phyloP scores from a whole-genome alignment of 2,888 invertebrate species.

The Pristionchus entomophagus region DNA sequence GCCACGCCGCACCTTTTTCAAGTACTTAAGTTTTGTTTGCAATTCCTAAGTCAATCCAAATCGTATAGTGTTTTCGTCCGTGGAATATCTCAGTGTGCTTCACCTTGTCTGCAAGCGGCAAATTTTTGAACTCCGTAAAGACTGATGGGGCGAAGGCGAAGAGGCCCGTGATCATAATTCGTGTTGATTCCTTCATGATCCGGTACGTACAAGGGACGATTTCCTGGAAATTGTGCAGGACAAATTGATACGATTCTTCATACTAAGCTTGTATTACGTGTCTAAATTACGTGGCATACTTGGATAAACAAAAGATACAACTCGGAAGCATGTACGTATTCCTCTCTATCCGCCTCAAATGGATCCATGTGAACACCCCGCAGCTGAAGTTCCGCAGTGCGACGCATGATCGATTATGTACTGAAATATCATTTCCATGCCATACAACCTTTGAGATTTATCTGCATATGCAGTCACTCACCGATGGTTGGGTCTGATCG shows the following conservation, averaged over 20 bases:
- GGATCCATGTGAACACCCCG: not conserved
- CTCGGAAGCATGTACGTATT: not conserved
- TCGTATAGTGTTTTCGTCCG: too few species aligned
- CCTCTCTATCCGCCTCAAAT: not conserved
- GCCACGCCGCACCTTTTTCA: not conserved
- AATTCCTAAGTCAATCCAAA: too few species aligned
- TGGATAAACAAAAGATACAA: not conserved
- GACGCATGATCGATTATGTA: not conserved
- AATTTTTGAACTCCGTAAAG: not conserved
- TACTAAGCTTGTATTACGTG: too few species aligned
- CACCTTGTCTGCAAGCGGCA: not conserved
- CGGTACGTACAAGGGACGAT: constrained; percentile 9
- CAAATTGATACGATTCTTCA: not conserved
- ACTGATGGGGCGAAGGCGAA: not conserved
- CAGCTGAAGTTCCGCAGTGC: not conserved
- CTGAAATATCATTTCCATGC: not conserved
- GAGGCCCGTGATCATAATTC: not conserved
- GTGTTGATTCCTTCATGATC: not conserved
- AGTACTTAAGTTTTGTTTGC: not conserved
- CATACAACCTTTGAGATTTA: too few species aligned
- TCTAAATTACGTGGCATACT: too few species aligned
- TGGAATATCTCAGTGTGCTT: too few species aligned
- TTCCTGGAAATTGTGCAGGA: not conserved
- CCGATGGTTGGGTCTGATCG: not conserved
- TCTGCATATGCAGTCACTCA: not conserved